phyloP scores from a whole-genome alignment of 2,888 invertebrate genomes.

The Lasioglossum villosulum region DNA sequence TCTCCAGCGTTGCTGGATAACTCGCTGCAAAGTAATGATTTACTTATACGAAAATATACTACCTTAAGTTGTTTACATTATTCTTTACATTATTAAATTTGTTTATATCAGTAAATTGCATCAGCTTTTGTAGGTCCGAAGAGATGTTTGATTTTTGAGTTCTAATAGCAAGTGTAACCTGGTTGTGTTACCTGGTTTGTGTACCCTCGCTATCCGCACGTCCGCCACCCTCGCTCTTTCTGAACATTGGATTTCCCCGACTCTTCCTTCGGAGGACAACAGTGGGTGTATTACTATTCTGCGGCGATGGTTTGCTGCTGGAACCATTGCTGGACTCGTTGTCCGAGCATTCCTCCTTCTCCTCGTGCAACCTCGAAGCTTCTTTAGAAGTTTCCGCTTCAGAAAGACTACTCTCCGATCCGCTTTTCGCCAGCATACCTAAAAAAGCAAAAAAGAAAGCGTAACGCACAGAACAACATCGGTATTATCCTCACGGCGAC shows the following conservation, averaged over 20 bases:
- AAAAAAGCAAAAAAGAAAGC: conserved; percentile 27
- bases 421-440: conserved; percentile 90
- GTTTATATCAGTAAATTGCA: too few species aligned
- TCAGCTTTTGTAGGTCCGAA: too few species aligned
- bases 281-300: conserved; percentile 82
- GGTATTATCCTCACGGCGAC: conserved; percentile 17
- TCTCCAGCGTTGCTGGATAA: conserved; percentile 73
- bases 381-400: conserved; percentile 91
- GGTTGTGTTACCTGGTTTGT: conserved; percentile 75
- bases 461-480: background rate
- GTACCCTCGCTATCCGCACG: conserved; percentile 82
- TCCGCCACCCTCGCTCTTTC: conserved; percentile 88
- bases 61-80: background rate
- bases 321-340: conserved; percentile 85
- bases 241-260: conserved; percentile 88
- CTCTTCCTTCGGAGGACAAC: conserved; percentile 88
- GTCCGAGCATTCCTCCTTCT: conserved; percentile 90
- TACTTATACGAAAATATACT: background rate
- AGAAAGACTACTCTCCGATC: conserved; percentile 95
- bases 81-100: too few species aligned
- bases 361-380: conserved; percentile 89
- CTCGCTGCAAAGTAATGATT: conserved; percentile 71
- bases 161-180: too few species aligned
- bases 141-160: too few species aligned
- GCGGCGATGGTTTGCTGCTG: conserved; percentile 78